Evolutionary conservation across 1,140 invertebrate genomes (phyloP).

Genomic region (Neotoxoptera formosana): DNA sequence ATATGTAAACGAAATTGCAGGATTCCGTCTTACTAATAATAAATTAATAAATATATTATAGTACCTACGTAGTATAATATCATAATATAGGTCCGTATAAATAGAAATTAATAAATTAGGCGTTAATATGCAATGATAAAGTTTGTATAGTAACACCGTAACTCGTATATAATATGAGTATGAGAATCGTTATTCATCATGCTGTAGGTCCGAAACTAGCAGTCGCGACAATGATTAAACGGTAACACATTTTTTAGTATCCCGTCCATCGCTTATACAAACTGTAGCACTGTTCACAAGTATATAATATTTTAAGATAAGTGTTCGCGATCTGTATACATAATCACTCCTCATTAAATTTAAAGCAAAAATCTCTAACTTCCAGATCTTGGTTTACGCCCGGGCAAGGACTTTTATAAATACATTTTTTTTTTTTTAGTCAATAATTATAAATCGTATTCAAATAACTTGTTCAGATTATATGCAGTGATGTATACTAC

Average conservation of each 20-base stretch:
- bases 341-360: background rate
- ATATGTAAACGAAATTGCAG: too few relatives aligned
- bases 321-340: background rate
- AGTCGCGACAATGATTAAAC: background rate
- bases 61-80: background rate
- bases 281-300: background rate
- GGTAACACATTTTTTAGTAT: background rate
- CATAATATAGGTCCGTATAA: background rate
- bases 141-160: background rate
- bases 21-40: background rate
- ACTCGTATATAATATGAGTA: background rate
- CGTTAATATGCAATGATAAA: background rate
- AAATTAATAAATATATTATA: background rate
- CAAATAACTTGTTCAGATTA: background rate
- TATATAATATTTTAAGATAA: background rate
- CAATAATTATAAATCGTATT: background rate
- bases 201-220: background rate
- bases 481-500: background rate
- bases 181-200: background rate
- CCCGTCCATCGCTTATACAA: background rate
- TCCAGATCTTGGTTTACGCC: background rate
- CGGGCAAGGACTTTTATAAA: background rate
- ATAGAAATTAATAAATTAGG: background rate
- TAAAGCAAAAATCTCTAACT: background rate
- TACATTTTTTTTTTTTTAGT: background rate